Evolutionary conservation across 2,888 invertebrate species (phyloP), one percentile per base, ranked within the genome.

Genomic region (Allacma fusca): DNA sequence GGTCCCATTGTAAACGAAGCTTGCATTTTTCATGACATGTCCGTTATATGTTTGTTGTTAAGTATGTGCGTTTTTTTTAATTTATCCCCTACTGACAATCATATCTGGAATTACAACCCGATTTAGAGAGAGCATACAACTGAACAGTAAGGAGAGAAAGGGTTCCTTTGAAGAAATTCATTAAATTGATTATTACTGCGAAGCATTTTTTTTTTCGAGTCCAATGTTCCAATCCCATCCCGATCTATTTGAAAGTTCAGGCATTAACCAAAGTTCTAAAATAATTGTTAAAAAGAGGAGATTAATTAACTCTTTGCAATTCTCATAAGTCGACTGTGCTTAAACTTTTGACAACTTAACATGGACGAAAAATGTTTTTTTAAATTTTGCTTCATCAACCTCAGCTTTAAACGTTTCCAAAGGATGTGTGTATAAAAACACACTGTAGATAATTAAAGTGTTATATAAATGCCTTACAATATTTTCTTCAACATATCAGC

Each of bases 1-100:
- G 23, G 21, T 40, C 43, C 43, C 50, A 5, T n/a, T n/a, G n/a
- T n/a, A n/a, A n/a, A 50, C 7, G 50, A 50, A 43, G 24, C 40
- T 70, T 40, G 50, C 50, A 50, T 70, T 44, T 70, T 44, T 70
- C 69, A 70, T 70, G 69, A 70, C 69, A 70, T 44, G 68, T 44
- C 69, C 34, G 50, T 65, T 65, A 28, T 7, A 28, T 65, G n/a
- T 28, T 29, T 65, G n/a, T 65, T 65, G 65, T 65, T 28, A 65
- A 12, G 2, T 16, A 19, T 16, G 16, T 12, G 50, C n/a, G n/a
- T 50, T 19, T 50, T 50, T n/a, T 50, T 50, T 12, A 50, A 50
- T n/a, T 50, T 50, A 50, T 50, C 16, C 16, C 2, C 4, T 50
- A 5, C 50, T 50, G 16, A 50, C 5, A 50, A 50, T 50, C 19